Base-by-base conservation (phyloP, 2,888 invertebrate genomes). In the Amphipyra tragopoginis region DNA sequence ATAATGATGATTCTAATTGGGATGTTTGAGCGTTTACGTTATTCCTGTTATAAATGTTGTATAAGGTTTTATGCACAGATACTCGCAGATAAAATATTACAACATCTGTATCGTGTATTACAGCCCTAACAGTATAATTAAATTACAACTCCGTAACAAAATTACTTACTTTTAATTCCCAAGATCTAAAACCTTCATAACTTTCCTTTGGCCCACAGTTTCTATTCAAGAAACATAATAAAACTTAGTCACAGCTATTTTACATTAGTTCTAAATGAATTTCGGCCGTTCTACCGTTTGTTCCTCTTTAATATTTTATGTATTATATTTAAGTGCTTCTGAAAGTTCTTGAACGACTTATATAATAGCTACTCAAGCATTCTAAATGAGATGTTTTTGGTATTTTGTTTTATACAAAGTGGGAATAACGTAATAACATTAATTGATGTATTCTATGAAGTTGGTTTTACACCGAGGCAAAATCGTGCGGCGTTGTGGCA, bases 261-360 rank as follows among this genome's bases (percentile, higher is more conserved):
- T 50, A 44, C 21, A 42, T 56, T 39, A 44, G 52, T 50, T 38
- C 47, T 5, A 48, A 66, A 66, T 50, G 5, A 51, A 62, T 58
- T 58, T 40, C 29, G 45, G 38, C 4, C 52, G 44, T 52, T 52
- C 55, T 59, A 51, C 59, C 59, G 72, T 72, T 29, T 65, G 53
- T 54, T 65, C 72, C 38, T 54, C 57, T 71, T 61, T 66, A 70
- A 74, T 59, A 64, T 56, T 74, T 75, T 64, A 67, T 21, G 36
- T 56, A 43, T 56, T 38, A 51, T 51, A 52, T 61, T 64, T 66
- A 66, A 75, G 74, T 54, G 58, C 49, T 49, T 38, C 48, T 55
- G 60, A 14, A 75, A 72, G 44, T 75, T 75, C 61, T 44, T 9
- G 36, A 71, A 56, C 49, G 14, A 15, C 9, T 53, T 53, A 45